phyloP scores from a whole-genome alignment of 37 sponge, comb jelly and placozoan species.

The Agelas oroides region DNA sequence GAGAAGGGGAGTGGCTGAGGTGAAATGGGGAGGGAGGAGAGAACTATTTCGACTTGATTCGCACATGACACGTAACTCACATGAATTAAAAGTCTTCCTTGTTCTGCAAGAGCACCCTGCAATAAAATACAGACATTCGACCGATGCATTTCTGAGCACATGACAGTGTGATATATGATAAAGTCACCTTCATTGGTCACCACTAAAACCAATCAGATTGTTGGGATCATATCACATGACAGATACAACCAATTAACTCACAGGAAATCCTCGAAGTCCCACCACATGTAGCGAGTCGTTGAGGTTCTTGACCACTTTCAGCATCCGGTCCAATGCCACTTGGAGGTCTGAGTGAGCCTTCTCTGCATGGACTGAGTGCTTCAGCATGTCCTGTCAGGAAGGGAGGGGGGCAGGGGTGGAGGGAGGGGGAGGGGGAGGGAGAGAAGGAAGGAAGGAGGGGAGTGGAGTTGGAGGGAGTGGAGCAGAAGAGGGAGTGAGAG shows the following conservation, averaged over 20 bases:
- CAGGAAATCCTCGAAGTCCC: conserved; percentile 84
- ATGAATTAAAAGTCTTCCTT: conserved; percentile 71
- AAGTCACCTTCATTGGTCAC: too few relatives aligned
- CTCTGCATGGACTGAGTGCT: conserved; percentile 50
- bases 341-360: conserved; percentile 48
- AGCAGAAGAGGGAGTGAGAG: not conserved
- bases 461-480: too few relatives aligned
- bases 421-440: not conserved
- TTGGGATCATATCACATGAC: not conserved
- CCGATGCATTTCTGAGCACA: too few relatives aligned
- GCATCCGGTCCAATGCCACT: conserved; percentile 74
- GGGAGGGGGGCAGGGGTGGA: not conserved
- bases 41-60: too few relatives aligned
- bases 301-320: conserved; percentile 76
- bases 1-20: too few relatives aligned
- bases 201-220: too few relatives aligned
- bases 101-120: conserved; percentile 76
- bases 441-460: not conserved
- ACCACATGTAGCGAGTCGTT: conserved; percentile 86
- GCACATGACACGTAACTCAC: conserved; percentile 57
- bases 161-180: too few relatives aligned
- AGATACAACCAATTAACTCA: conserved; percentile 39
- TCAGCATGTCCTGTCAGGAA: conserved; percentile 64
- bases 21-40: too few relatives aligned
- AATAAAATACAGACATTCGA: too few relatives aligned